Base-by-base conservation (phyloP, 2,797 vertebrate genomes). In the Siniperca undulata region DNA sequence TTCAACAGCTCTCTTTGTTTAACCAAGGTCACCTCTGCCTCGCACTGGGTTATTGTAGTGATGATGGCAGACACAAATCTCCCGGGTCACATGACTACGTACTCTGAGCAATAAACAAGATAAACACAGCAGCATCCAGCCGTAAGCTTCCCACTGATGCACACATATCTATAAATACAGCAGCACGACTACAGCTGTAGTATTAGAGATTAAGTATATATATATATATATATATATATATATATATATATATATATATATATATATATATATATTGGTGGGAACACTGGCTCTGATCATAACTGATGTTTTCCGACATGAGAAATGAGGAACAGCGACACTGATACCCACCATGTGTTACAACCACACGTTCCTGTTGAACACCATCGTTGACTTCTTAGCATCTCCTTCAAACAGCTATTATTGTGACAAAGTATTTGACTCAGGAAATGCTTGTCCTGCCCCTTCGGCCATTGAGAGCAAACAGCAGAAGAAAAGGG, bases 41-140 rank as follows among this genome's bases (percentile, higher is more conserved):
- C 34, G 16, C 42, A 6, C 22, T 14, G 46, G 16, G 22, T 60
- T 46, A 38, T 59, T 52, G 58, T 27, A n/a, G 34, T 27, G 24
- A 72, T 34, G 38, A 36, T 66, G 44, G 60, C 42, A 56, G 40
- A 55, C 50, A 16, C 2, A 6, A 27, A 24, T 48, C 42, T 58
- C 59, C 42, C 16, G 62, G 53, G 66, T 74, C 81, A 74, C 58
- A 58, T 73, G 40, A 52, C 20, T 40, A 38, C 14, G 22, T 46
- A 52, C 56, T 56, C 58, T 22, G 11, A 79, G 17, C n/a, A 59
- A 30, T 40, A 67, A 52, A 68, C 38, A 46, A 36, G 46, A 80
- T 53, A 12, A 75, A 56, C 12, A 42, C 34, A 40, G n/a, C 27
- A 73, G 22, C n/a, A 50, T 42, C 12, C 7, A 46, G 42, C 66